Evolutionary conservation across 1,140 invertebrate genomes (phyloP).

Genomic region (Bombus terrestris): DNA sequence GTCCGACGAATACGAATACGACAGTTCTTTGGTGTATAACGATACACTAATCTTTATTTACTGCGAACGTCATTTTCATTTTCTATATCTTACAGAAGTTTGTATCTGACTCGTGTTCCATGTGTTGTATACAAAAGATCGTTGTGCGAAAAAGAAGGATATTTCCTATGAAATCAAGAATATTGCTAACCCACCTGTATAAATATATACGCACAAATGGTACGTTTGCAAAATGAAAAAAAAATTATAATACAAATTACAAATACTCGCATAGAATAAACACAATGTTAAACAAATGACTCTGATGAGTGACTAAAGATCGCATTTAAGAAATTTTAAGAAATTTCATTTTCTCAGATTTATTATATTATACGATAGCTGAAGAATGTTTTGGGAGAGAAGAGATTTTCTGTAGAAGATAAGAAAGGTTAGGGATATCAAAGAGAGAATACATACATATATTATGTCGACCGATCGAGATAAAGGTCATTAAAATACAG

Average conservation of each 20-base stretch:
- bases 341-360: neutral
- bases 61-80: no score
- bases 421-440: neutral
- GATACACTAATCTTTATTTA: no score
- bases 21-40: no score
- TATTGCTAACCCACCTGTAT: neutral
- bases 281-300: no score
- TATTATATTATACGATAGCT: neutral
- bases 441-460: neutral
- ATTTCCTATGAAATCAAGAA: neutral
- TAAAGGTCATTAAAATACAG: conserved; percentile 31
- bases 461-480: neutral
- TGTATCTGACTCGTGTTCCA: no score
- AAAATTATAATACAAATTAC: neutral
- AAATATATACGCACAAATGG: neutral
- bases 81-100: no score
- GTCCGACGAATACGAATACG: no score
- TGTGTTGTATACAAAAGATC: no score
- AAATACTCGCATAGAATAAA: neutral
- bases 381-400: neutral
- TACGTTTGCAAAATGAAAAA: neutral
- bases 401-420: neutral
- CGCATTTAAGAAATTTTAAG: no score
- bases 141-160: neutral
- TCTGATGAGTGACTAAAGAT: no score